A percentile compares a stretch with the other conserved stretches of the same genome.
Conservation (phyloP, 2,113 vertebrate genomes). For the Pelvicachromis taeniatus region DNA sequence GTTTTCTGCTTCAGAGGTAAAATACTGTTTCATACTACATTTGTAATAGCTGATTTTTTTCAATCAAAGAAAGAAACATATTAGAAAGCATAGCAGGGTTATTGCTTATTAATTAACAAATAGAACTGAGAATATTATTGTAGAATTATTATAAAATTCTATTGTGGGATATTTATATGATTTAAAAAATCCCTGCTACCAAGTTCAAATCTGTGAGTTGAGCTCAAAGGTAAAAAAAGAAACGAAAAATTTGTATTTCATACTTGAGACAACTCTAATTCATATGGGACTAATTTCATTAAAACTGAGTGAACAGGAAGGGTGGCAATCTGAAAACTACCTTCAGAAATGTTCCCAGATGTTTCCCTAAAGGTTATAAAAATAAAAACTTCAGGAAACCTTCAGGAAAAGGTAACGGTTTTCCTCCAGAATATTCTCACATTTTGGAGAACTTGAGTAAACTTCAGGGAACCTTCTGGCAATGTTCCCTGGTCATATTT, state of each 20-base stretch:
- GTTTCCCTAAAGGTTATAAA: no score
- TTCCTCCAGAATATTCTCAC: background rate
- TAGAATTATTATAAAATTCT: background rate
- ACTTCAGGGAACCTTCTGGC: no score
- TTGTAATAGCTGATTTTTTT: background rate
- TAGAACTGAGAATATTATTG: background rate
- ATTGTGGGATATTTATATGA: background rate
- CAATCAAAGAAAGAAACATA: background rate
- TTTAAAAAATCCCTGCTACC: background rate
- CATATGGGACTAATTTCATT: background rate
- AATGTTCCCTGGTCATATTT: no score
- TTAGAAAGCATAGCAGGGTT: background rate
- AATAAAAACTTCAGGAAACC: background rate
- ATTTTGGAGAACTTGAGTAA: background rate
- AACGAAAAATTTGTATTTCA: background rate
- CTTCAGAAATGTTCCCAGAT: no score
- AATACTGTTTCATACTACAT: background rate
- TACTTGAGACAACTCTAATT: background rate
- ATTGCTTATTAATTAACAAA: background rate
- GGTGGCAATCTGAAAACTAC: background rate
- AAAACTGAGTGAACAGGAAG: background rate
- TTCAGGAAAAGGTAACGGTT: background rate
- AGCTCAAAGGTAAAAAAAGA: background rate
- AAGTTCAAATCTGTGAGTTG: background rate
- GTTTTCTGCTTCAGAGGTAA: accelerated